Base-by-base conservation (phyloP, 2,888 invertebrate species). In the Cephus pulcher region DNA sequence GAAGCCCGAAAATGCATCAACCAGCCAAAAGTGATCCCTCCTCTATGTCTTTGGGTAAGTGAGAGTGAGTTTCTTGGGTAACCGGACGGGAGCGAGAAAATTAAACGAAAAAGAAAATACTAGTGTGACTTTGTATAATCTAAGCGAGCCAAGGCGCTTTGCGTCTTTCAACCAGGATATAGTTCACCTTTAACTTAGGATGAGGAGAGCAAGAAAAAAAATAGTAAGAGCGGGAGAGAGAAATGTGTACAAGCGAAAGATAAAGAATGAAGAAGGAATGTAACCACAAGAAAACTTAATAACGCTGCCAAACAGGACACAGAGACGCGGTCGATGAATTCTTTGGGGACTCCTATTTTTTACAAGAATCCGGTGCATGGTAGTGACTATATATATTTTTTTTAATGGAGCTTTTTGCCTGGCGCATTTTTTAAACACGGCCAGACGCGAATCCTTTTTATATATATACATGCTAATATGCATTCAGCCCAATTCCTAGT, bases 1-100 rank as follows among this genome's bases (percentile, higher is more conserved):
- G 69, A 80, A 76, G 75, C n/a, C 80, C 35, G 75, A 78, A 56
- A 69, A 74, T 11, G 32, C 73, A 15, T 76, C 79, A 74, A 68
- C 40, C 15, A 76, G 74, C 69, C 40, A 76, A 68, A 82, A 80
- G 75, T 83, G 80, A 83, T 79, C 79, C 56, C 76, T 77, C 35
- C 70, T 74, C 33, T 75, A 80, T 56, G 75, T 74, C 79, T 79
- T 77, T 79, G 76, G 80, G 81, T 79, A 82, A 81, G 80, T 79
- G 74, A 79, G 73, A 33, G 76, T 74, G 37, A 40, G 56, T 56
- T 56, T 56, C 23, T 56, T 56, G 56, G 56, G 23, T 56, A 15
- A 23, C 2, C 23, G 56, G 56, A 56, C 56, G 56, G 9, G 56
- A 56, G 23, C 6, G 23, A 56, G 23, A 56, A 23, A 56, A 56